Conservation (phyloP, 1,140 invertebrate genomes). For the Philaenus spumarius region DNA sequence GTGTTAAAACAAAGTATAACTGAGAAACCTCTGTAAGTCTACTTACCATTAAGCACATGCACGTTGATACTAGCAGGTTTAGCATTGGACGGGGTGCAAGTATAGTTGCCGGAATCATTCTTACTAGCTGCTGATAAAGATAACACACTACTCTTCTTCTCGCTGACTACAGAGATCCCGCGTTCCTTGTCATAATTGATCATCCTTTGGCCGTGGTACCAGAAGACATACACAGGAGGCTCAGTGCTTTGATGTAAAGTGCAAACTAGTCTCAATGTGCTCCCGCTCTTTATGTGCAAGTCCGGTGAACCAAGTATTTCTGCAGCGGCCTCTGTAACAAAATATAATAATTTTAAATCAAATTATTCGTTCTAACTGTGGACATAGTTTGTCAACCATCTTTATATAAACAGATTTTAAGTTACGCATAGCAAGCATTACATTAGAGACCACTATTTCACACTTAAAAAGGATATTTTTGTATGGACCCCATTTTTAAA, state of each 20-base stretch:
- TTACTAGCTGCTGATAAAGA: slow-evolving; percentile 57
- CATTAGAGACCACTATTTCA: too few species aligned
- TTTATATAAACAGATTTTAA: too few species aligned
- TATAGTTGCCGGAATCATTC: slow-evolving; percentile 79
- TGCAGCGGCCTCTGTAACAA: slow-evolving; percentile 58
- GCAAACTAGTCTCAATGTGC: slow-evolving; percentile 62
- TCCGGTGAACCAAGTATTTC: slow-evolving; percentile 68
- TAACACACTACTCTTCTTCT: slow-evolving; percentile 51
- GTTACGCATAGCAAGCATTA: too few species aligned
- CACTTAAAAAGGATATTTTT: too few species aligned
- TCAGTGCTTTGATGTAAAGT: slow-evolving; percentile 62
- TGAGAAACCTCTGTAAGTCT: too few species aligned
- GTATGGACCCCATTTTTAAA: too few species aligned
- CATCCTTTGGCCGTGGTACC: slow-evolving; percentile 50
- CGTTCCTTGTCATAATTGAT: slow-evolving; percentile 43
- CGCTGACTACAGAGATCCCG: slow-evolving; percentile 34
- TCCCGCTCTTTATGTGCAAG: slow-evolving; percentile 65
- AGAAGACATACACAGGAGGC: slow-evolving; percentile 69
- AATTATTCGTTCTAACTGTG: too few species aligned
- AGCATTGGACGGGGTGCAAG: slow-evolving; percentile 78
- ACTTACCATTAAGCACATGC: slow-evolving; percentile 71
- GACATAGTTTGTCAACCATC: too few species aligned
- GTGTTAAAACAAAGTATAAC: too few species aligned
- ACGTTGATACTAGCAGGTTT: slow-evolving; percentile 75
- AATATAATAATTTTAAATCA: too few species aligned